Conservation (phyloP, 2,113 vertebrate species). For the Thamnaconus septentrionalis region DNA sequence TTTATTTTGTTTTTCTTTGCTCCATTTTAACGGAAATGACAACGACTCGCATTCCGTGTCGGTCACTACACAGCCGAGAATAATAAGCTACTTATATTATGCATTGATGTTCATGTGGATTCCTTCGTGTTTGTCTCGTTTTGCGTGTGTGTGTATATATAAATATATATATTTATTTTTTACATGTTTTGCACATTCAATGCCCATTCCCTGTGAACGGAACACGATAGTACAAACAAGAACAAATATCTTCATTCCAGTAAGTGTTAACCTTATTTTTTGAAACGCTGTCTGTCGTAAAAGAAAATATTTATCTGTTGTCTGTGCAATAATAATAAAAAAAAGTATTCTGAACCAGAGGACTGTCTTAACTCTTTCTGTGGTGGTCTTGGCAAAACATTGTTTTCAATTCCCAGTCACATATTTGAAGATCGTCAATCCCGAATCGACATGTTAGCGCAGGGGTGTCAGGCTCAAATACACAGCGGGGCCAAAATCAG, state of each 20-base stretch:
- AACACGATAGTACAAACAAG: slow-evolving; percentile 38
- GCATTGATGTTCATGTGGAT: slow-evolving; percentile 3
- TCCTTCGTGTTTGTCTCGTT: slow-evolving; percentile 16
- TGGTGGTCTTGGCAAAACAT: no score
- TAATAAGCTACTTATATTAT: slow-evolving; percentile 24
- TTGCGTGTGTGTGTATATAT: slow-evolving; percentile 46
- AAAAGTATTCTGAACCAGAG: neutral
- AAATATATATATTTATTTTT: slow-evolving; percentile 9
- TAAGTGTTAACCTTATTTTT: slow-evolving; percentile 50
- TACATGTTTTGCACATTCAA: slow-evolving; percentile 29
- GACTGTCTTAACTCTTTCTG: neutral
- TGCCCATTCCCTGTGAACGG: slow-evolving; percentile 42
- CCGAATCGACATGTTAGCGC: no score
- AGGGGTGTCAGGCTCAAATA: no score
- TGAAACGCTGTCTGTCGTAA: slow-evolving; percentile 31
- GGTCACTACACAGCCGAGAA: neutral
- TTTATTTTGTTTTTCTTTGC: neutral
- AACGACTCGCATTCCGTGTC: slow-evolving; percentile 3
- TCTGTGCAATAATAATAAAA: slow-evolving; percentile 67
- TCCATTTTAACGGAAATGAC: neutral
- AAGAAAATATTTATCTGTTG: slow-evolving; percentile 47
- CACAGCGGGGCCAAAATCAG: no score
- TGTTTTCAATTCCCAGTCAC: no score
- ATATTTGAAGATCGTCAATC: no score
- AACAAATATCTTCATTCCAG: slow-evolving; percentile 56